A percentile compares a stretch with the other conserved stretches of the same genome.
Evolutionary conservation across 1,140 invertebrate species (phyloP).

Genomic region (Notospermus geniculatus): DNA sequence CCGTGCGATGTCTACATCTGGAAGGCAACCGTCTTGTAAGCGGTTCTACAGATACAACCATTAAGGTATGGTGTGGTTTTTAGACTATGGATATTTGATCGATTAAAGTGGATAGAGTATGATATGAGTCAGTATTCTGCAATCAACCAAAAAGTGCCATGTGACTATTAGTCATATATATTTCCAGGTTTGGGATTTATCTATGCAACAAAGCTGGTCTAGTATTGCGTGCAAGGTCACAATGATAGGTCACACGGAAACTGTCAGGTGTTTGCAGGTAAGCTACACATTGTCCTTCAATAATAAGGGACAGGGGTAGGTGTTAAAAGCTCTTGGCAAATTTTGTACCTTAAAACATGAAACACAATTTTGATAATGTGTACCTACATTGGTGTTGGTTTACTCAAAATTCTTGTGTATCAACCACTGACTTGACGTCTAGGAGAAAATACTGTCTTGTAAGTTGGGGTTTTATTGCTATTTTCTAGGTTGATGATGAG

Average conservation of each 20-base stretch:
- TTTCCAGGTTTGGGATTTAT: conserved; percentile 61
- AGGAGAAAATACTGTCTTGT: too few species aligned
- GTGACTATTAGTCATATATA: conserved; percentile 5
- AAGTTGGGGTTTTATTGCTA: background rate
- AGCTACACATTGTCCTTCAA: too few species aligned
- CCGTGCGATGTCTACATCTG: conserved; percentile 60
- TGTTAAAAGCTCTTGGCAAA: too few species aligned
- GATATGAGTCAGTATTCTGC: too few species aligned
- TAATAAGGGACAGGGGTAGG: too few species aligned
- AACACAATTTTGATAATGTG: conserved; percentile 1
- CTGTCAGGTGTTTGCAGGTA: conserved; percentile 60
- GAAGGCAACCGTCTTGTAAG: conserved; percentile 59
- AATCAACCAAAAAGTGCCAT: too few species aligned
- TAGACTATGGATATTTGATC: too few species aligned
- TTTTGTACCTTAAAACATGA: too few species aligned
- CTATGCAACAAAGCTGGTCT: conserved; percentile 59
- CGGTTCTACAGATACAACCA: conserved; percentile 59
- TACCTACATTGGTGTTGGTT: background rate
- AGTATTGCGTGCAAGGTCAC: conserved; percentile 63
- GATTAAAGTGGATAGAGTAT: too few species aligned
- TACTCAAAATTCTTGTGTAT: background rate
- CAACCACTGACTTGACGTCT: background rate
- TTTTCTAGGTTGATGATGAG: conserved; percentile 56
- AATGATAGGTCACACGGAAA: conserved; percentile 60
- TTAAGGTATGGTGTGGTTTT: too few species aligned